Evolutionary conservation across 2,113 vertebrate genomes (phyloP).

Genomic region (Zosterops borbonicus): DNA sequence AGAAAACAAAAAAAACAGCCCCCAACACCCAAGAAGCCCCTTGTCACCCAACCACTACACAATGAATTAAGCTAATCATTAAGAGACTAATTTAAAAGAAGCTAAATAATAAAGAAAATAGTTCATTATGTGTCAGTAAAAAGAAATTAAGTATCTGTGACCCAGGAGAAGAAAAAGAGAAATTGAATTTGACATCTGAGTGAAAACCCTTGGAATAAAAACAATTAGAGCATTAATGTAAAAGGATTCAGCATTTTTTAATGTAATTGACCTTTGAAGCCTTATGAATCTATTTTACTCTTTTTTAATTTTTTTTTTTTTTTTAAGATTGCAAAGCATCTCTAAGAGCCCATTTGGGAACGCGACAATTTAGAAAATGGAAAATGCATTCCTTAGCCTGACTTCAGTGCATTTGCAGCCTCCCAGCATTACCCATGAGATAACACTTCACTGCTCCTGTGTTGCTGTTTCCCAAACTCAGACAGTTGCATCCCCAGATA

Average conservation of each 20-base stretch:
- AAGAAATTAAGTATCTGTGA: slow-evolving; percentile 69
- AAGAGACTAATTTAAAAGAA: slow-evolving; percentile 47
- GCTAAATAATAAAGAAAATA: slow-evolving; percentile 61
- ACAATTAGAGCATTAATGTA: slow-evolving; percentile 60
- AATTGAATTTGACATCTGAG: slow-evolving; percentile 65
- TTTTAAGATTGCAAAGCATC: slow-evolving; percentile 5
- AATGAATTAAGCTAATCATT: slow-evolving; percentile 55
- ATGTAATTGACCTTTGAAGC: slow-evolving; percentile 58
- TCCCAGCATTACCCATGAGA: background rate
- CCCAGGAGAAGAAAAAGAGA: slow-evolving; percentile 34
- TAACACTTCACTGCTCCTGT: background rate
- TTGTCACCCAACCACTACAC: background rate
- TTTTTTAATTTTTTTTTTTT: background rate
- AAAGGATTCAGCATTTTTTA: slow-evolving; percentile 46
- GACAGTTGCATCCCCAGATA: background rate
- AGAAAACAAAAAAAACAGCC: background rate
- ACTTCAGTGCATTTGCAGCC: background rate
- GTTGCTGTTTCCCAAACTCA: background rate
- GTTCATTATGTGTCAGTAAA: slow-evolving; percentile 51
- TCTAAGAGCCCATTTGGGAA: slow-evolving; percentile 37
- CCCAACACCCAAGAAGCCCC: background rate
- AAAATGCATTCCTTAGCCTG: slow-evolving; percentile 45
- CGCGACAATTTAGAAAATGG: slow-evolving; percentile 52
- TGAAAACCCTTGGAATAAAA: slow-evolving; percentile 66
- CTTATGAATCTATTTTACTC: background rate